Conservation (phyloP, 2,888 invertebrate species). For the Nephrotoma flavescens region DNA sequence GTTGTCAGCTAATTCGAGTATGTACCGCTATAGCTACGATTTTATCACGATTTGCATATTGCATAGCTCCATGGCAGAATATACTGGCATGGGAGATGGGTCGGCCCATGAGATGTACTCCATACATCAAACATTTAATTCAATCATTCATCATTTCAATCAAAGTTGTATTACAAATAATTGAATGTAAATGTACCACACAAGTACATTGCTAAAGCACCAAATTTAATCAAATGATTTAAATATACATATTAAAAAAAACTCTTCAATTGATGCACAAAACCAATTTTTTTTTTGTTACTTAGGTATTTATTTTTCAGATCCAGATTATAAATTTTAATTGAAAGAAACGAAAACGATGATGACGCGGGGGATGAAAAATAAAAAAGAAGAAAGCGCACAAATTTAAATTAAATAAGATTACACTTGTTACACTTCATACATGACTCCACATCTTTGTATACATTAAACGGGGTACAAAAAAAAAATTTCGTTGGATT, state of each 20-base stretch:
- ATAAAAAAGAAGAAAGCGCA: not conserved
- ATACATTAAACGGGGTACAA: not conserved
- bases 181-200: no score
- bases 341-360: not conserved
- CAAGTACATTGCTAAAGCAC: not conserved
- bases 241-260: not conserved
- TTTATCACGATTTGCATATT: no score
- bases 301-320: not conserved
- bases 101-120: no score
- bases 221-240: not conserved
- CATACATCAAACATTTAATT: no score
- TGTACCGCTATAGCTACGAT: no score
- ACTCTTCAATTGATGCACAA: not conserved
- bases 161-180: no score
- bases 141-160: no score
- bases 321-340: not conserved
- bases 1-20: no score
- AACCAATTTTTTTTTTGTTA: not conserved
- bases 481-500: not conserved
- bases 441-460: not conserved
- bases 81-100: no score
- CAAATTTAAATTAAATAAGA: not conserved
- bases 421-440: not conserved
- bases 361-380: not conserved
- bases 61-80: no score